These are phyloP conservation scores for Spheniscus mendiculus DNA, from an alignment of 2,113 vertebrate genomes.

Conservation along the genomic window DNA sequence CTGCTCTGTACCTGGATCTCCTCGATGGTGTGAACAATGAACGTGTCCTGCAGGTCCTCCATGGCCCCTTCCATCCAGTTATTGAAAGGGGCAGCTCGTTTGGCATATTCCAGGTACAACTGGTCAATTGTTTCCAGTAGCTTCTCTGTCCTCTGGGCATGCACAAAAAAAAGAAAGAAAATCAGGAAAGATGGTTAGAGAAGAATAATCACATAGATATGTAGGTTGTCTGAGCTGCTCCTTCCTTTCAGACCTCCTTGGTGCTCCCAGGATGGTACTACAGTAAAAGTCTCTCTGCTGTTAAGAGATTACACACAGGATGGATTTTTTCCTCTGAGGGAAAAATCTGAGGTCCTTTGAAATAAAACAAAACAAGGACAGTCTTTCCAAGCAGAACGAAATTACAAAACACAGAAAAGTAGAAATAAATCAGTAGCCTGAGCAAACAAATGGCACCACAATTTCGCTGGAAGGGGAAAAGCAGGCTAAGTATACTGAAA, in stretches of 20 bases:
- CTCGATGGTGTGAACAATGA: constrained; percentile 98
- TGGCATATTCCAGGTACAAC: constrained; percentile 95
- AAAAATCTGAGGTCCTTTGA: neutral
- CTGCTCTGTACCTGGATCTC: constrained; percentile 89
- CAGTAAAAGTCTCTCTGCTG: neutral
- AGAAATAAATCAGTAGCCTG: neutral
- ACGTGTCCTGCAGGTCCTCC: constrained; percentile 98
- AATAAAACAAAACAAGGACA: neutral
- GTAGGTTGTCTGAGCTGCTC: neutral
- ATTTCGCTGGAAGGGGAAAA: neutral
- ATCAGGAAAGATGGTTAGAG: neutral
- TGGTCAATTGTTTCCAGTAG: constrained; percentile 97
- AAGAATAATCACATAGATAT: neutral
- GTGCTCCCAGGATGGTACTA: neutral
- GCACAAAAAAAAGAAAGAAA: neutral
- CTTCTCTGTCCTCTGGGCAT: constrained; percentile 90
- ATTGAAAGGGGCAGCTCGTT: constrained; percentile 97
- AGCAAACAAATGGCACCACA: neutral
- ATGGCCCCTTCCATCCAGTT: constrained; percentile 99
- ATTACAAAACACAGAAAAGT: neutral
- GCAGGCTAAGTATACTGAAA: neutral
- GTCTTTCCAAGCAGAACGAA: neutral
- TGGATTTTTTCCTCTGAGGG: neutral
- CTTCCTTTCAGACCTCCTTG: neutral
- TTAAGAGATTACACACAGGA: neutral